Evolutionary conservation across 2,888 invertebrate genomes (phyloP).

Genomic region (Apamea crenata): DNA sequence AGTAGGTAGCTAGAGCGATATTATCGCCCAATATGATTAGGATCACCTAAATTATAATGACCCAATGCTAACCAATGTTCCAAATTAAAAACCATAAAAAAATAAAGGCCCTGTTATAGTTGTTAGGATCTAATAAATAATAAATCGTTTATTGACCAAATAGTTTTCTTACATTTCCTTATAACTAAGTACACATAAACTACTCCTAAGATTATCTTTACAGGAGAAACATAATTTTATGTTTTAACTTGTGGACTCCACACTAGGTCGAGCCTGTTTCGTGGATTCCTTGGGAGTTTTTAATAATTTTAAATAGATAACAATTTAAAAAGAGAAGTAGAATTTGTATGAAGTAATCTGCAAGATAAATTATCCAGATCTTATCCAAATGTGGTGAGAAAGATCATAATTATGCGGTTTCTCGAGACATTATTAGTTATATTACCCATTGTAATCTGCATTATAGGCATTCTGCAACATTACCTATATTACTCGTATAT

Average conservation of each 20-base stretch:
- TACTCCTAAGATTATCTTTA: too few species aligned
- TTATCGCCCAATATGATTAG: background rate
- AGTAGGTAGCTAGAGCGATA: background rate
- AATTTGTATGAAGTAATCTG: background rate
- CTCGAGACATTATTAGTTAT: background rate
- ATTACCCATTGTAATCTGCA: slow-evolving; percentile 10
- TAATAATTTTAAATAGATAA: too few species aligned
- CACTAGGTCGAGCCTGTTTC: too few species aligned
- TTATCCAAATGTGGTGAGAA: background rate
- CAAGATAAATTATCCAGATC: background rate
- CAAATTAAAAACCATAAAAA: background rate
- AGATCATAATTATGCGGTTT: slow-evolving; percentile 12
- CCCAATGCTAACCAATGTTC: background rate
- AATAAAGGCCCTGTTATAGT: background rate
- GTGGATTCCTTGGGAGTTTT: too few species aligned
- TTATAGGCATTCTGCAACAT: background rate
- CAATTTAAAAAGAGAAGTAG: background rate
- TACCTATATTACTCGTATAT: background rate
- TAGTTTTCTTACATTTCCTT: too few species aligned
- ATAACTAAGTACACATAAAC: too few species aligned
- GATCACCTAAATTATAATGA: background rate
- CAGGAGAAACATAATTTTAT: too few species aligned
- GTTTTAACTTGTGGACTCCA: too few species aligned
- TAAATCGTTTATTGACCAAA: too few species aligned
- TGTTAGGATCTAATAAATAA: background rate